Percentiles rank a stretch among this genome's conserved stretches.
Conservation (phyloP, 2,888 invertebrate genomes). For the Polymixis lichenea region DNA sequence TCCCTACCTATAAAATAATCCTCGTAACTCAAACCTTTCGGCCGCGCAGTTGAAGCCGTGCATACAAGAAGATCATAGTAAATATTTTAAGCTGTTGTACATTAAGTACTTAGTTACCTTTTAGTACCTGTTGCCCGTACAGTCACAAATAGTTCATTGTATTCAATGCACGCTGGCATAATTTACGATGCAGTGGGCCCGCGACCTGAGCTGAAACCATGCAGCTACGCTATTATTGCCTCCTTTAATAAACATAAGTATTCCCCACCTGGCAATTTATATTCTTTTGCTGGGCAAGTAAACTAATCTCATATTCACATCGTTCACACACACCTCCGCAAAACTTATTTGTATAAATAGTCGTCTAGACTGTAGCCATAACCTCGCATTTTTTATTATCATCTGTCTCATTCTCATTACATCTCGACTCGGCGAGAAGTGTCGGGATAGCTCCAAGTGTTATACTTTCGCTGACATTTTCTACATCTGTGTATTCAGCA, state of each 20-base stretch:
- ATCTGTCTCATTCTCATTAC: constrained; percentile 62
- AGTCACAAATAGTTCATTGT: constrained; percentile 69
- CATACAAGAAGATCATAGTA: constrained; percentile 23
- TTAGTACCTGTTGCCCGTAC: constrained; percentile 75
- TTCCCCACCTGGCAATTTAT: constrained; percentile 69
- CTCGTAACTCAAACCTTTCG: constrained; percentile 11
- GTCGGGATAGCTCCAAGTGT: constrained; percentile 35
- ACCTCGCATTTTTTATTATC: constrained; percentile 60
- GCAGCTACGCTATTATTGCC: constrained; percentile 75
- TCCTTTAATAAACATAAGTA: constrained; percentile 76
- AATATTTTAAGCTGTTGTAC: constrained; percentile 36
- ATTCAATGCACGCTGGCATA: constrained; percentile 78
- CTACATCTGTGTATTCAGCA: constrained; percentile 39
- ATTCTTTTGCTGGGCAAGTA: constrained; percentile 66
- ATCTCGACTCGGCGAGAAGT: constrained; percentile 53
- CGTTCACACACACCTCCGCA: constrained; percentile 42
- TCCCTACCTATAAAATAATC: constrained; percentile 31
- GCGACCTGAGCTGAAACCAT: constrained; percentile 71
- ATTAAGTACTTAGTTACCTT: constrained; percentile 36
- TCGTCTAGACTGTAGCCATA: constrained; percentile 61
- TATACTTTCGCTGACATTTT: constrained; percentile 29
- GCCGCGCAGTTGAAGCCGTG: constrained; percentile 11
- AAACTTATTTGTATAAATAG: constrained; percentile 60
- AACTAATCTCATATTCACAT: constrained; percentile 67
- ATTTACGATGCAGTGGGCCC: constrained; percentile 73